A percentile compares a stretch with the other conserved stretches of the same genome.
These are phyloP conservation scores for Tragulus kanchil DNA, from an alignment of 2,113 vertebrate genomes.

Conservation along the genomic window DNA sequence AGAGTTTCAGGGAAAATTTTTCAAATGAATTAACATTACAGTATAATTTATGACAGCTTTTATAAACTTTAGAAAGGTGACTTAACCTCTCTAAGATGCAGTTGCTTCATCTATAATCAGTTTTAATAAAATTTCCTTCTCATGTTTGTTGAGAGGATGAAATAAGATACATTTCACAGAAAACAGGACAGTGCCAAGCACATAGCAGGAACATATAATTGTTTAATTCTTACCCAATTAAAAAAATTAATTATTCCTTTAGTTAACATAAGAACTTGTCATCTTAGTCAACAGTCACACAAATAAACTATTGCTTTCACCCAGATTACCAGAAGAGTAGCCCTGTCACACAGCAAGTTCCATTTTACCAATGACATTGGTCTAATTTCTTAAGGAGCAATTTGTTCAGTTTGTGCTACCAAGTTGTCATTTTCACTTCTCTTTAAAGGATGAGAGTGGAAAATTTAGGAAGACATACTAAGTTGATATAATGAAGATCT, in stretches of 20 bases:
- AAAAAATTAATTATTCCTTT: background rate
- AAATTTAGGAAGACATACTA: background rate
- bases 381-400: background rate
- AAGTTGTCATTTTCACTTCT: background rate
- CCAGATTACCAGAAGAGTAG: background rate
- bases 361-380: background rate
- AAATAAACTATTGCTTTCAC: background rate
- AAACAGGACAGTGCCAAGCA: background rate
- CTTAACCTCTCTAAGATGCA: background rate
- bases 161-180: slow-evolving; percentile 45
- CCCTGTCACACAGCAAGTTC: background rate
- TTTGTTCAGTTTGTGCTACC: background rate
- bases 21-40: background rate
- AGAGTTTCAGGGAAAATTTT: background rate
- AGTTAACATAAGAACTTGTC: background rate
- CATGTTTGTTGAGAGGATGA: slow-evolving; percentile 17
- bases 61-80: background rate
- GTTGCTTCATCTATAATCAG: slow-evolving; percentile 2
- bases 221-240: slow-evolving; percentile 16
- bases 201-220: background rate
- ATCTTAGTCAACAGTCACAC: background rate
- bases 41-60: slow-evolving; percentile 8
- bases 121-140: slow-evolving; percentile 41
- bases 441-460: background rate
- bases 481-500: background rate